phyloP scores from a whole-genome alignment of 2,797 vertebrate genomes.

The Pangasius krempfi region DNA sequence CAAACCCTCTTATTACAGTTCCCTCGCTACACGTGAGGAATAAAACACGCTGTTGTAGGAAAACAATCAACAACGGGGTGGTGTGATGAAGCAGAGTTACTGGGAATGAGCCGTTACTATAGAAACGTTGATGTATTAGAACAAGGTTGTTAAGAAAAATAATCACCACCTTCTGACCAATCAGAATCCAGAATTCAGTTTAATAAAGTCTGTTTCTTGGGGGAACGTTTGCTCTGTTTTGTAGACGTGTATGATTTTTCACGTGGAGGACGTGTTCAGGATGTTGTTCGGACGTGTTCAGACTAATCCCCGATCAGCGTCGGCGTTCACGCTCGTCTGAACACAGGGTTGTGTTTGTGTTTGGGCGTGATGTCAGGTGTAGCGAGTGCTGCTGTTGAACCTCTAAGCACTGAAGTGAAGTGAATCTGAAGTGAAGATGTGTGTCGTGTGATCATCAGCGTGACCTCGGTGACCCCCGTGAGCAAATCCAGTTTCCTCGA shows the following conservation, averaged over 20 bases:
- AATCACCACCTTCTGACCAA: neutral
- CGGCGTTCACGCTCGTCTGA: neutral
- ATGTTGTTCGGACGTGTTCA: neutral
- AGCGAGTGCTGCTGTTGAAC: neutral
- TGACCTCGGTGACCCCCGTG: neutral
- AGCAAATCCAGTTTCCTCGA: neutral
- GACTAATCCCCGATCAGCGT: neutral
- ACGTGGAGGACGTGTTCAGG: neutral
- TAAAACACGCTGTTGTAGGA: neutral
- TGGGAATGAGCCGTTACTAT: neutral
- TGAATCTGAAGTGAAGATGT: neutral
- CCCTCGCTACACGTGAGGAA: neutral
- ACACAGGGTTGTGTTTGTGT: neutral
- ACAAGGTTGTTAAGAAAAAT: neutral
- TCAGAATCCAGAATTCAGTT: neutral
- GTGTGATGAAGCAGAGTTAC: neutral
- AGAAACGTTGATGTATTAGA: neutral
- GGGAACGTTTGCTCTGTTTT: no score
- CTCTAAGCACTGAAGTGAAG: neutral
- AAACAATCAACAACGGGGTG: neutral
- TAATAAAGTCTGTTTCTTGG: no score
- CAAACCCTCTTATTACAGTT: neutral
- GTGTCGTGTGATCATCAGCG: neutral
- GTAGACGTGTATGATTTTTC: no score
- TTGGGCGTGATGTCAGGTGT: neutral